Evolutionary conservation across 1,140 invertebrate genomes (phyloP), one percentile per base, ranked within the genome.

Genomic region (Vanessa tameamea): DNA sequence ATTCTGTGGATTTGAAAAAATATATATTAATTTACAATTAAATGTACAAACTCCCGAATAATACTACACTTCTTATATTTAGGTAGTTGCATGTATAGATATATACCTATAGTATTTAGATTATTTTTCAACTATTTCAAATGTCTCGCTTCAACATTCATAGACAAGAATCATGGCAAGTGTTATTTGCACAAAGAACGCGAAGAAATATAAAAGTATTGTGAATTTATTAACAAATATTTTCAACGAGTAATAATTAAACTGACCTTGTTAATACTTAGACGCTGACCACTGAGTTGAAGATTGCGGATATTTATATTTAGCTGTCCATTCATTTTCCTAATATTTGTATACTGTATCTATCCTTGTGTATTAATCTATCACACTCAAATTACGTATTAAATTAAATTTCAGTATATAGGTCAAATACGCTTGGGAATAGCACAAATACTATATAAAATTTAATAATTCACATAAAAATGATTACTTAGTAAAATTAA

Each of bases 181-280:
- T 50, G 26, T 23, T 43, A 14, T 55, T 53, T 16, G 59, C 11
- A 61, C 53, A 2, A 61, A 69, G 16, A 59, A 23, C 7, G 12
- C 2, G 55, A 57, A 26, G 55, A 57, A 57, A 59, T 69, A 59
- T 26, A 59, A 69, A 57, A 47, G 8, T 57, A 43, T 61, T 69
- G 66, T 55, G 8, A 69, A 47, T 1, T 59, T 23, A 43, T 26
- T 13, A 11, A 47, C 51, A 69, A 69, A 69, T 69, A 59, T 61
- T 59, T 69, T 37, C 20, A 57, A 26, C 13, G 8, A 9, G 37
- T 57, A 23, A 61, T 69, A 69, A 69, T 59, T 61, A 57, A 57
- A 47, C 20, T 69, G 53, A 37, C 68, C 68, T 69, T 50, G 67
- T 73, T 79, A 73, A 70, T 72, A 66, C 69, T 71, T 26, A 31